Conservation (phyloP, 2,888 invertebrate species). For the Formica aserva region DNA sequence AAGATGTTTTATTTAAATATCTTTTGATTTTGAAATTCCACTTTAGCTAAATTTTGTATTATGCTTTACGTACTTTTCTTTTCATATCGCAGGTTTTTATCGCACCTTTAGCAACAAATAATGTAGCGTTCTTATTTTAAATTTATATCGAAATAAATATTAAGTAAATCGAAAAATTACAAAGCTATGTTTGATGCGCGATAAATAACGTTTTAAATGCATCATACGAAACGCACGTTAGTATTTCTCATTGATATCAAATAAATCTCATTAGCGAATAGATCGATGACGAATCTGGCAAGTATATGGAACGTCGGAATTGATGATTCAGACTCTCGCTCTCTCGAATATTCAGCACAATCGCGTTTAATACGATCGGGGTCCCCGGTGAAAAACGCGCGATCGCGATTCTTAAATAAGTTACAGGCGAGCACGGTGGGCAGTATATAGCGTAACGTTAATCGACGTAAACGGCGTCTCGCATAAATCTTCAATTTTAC, state of each 20-base stretch:
- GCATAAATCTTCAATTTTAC: conserved; percentile 65
- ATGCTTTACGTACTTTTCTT: neutral
- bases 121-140: neutral
- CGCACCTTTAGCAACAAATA: neutral
- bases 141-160: neutral
- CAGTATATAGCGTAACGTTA: conserved; percentile 43
- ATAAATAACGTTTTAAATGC: neutral
- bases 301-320: neutral
- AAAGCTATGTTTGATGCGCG: neutral
- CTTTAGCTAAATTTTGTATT: neutral
- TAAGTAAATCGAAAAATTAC: neutral
- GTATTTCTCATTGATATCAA: neutral
- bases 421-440: conserved; percentile 22
- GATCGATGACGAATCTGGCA: neutral
- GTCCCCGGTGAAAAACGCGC: conserved; percentile 17
- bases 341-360: neutral
- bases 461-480: conserved; percentile 54
- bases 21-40: neutral
- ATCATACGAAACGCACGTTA: neutral
- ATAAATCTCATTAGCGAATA: neutral
- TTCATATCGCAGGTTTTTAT: neutral
- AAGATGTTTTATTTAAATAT: neutral
- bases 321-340: neutral
- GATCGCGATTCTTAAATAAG: conserved; percentile 47
- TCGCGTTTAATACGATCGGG: neutral